Percentiles rank a stretch among this genome's conserved stretches.
These are phyloP conservation scores for Oreortyx pictus DNA, from an alignment of 2,797 vertebrate genomes.

Conservation along the genomic window DNA sequence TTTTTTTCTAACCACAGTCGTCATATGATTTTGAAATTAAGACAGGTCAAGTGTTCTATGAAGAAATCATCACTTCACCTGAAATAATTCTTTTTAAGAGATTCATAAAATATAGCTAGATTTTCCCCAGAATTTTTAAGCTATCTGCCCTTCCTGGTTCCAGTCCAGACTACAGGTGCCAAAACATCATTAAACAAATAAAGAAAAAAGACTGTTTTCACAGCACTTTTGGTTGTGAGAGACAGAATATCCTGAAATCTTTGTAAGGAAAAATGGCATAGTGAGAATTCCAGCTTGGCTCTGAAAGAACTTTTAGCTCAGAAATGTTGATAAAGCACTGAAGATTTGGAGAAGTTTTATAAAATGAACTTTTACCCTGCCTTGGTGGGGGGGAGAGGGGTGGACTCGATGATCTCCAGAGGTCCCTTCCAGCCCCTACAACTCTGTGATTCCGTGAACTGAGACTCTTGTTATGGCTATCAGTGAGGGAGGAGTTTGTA, in stretches of 20 bases:
- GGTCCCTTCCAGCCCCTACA: too few relatives aligned
- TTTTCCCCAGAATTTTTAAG: not conserved
- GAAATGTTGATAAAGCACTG: slow-evolving; percentile 19
- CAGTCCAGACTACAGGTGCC: not conserved
- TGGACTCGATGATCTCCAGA: too few relatives aligned
- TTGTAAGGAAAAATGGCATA: not conserved
- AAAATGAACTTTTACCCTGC: not conserved
- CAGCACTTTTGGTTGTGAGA: slow-evolving; percentile 1
- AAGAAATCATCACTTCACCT: not conserved
- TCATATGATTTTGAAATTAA: not conserved
- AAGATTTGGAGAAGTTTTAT: not conserved
- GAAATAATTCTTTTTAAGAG: not conserved
- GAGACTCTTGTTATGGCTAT: not conserved
- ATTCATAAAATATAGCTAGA: not conserved
- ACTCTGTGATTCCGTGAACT: not conserved
- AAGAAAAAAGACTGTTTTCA: not conserved
- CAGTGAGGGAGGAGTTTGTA: not conserved
- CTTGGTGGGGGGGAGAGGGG: too few relatives aligned
- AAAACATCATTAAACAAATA: not conserved
- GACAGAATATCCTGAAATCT: not conserved
- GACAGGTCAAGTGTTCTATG: not conserved
- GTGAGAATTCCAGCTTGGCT: not conserved
- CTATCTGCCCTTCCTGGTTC: not conserved
- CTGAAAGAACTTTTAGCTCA: not conserved
- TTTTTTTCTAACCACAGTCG: not conserved